Evolutionary conservation across 1,140 invertebrate species (phyloP), one percentile per base, ranked within the genome.

Genomic region (Tribolium castaneum): DNA sequence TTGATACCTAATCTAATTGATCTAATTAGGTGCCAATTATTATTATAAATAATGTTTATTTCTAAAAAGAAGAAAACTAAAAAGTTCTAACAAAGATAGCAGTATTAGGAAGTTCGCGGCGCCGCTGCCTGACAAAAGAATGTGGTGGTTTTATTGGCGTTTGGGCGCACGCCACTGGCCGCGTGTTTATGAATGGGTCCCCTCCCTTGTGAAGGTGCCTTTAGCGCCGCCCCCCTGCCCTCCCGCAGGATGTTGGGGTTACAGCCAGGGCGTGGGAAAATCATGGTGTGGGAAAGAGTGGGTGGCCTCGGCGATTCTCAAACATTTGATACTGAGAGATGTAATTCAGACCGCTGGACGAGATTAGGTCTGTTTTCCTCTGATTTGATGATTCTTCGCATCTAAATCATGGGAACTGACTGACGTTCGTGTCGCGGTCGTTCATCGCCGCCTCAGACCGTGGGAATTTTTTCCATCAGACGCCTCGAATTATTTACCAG

Each of bases 201-300:
- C 39, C 39, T n/a, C n/a, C 5, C 54, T 19, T n/a, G 10, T 35
- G 25, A 66, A 66, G 30, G 25, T 19, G 6, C 25, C 59, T 66
- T 66, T 35, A 66, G 59, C 59, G 59, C 22, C 59, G 59, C 30
- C 30, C 59, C 59, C 73, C 70, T 75, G 73, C 79, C 78, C 73
- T 50, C 75, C 71, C 81, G 80, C 78, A 89, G 90, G 90, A 91
- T 92, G 91, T 92, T 89, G 90, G 91, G 92, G 91, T 92, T 92
- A 92, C 88, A 88, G 88, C 89, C 89, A 90, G 91, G 91, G 91
- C 92, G 92, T 92, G 92, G 91, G 92, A 92, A 93, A 90, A 92
- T 92, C 90, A 90, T 90, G 90, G 90, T 92, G 91, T 92, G 92
- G 91, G 91, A 93, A 92, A 92, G 90, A 92, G 92, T 92, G 91